Base-by-base conservation (phyloP, 2,797 vertebrate species). In the Bradypodion ventrale region DNA sequence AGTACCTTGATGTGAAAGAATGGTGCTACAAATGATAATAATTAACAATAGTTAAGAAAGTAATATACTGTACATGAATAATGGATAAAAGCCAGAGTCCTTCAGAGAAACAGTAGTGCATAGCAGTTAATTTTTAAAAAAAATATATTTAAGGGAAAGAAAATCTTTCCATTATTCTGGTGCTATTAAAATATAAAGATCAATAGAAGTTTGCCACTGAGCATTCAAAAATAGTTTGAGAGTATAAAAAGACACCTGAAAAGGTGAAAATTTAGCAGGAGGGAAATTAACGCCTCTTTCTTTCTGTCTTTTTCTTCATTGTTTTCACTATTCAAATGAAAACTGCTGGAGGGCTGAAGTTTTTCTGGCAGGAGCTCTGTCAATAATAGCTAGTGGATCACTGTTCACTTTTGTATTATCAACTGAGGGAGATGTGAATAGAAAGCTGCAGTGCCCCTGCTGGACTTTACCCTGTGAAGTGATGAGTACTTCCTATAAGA, bases 251-350 rank as follows among this genome's bases (percentile, higher is more conserved):
- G 84, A 75, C 16, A 85, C 32, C 78, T 60, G 46, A 60, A 85
- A 85, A 80, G 83, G 78, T 85, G 52, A 81, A 77, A 70, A 85
- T 85, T 85, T 85, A 82, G 84, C 84, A 85, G 79, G 74, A 85
- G 79, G 84, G 35, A 69, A 75, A 74, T 81, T 70, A 82, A 85
- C 79, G 56, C 84, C 84, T 85, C 74, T 77, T 85, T 76, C 1
- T 29, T 2, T 2, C 35, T 0, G 0, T 78, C 78, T 76, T 42
- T 6, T 87, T 10, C 6, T 25, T 32, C 82, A 10, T 80, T 81
- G 15, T 2, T 76, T 83, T 73, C 25, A 29, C 73, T 82, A 66
- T 49, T 85, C 62, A 85, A 72, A 87, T 32, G 66, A 42, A 87
- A 74, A 5, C 75, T 80, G 42, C 40, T 65, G 74, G 81, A 5